Percentiles rank a stretch among this genome's conserved stretches.
These are phyloP conservation scores for Oncorhynchus keta DNA, from an alignment of 2,113 vertebrate genomes.

Conservation along the genomic window DNA sequence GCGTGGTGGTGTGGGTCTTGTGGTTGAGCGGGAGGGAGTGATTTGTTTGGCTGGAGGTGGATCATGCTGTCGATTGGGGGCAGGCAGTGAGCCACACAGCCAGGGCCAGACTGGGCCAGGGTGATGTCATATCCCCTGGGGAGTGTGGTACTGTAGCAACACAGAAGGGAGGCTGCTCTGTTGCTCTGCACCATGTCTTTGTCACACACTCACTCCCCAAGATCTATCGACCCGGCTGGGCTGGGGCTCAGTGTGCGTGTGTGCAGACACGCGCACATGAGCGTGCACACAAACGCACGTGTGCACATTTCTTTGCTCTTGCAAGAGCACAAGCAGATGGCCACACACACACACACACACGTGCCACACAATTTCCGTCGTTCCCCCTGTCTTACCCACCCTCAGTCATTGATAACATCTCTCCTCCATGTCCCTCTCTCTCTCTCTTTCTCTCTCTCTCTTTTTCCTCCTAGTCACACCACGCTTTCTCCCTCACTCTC, in stretches of 20 bases:
- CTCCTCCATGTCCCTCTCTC: not conserved
- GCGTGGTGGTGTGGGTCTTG: constrained; percentile 24
- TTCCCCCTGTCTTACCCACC: not conserved
- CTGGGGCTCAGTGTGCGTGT: not conserved
- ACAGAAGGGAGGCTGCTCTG: constrained; percentile 9
- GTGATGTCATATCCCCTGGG: constrained; percentile 49
- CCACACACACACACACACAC: not conserved
- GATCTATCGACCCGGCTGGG: not conserved
- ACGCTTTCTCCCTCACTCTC: constrained; percentile 6
- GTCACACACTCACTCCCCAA: not conserved
- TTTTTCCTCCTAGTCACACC: not conserved
- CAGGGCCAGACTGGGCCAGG: not conserved
- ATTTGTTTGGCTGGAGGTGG: not conserved
- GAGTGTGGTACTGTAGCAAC: constrained; percentile 10
- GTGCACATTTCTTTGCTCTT: not conserved
- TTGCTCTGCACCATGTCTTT: constrained; percentile 25
- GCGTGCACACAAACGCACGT: not conserved
- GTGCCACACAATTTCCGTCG: not conserved
- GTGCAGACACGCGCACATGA: not conserved
- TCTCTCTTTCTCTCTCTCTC: not conserved
- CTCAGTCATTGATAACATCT: not conserved
- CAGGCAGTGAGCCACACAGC: not conserved
- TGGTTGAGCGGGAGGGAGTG: not conserved
- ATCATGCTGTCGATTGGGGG: not conserved
- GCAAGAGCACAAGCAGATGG: not conserved